Percentiles rank a stretch among this genome's conserved stretches.
These are phyloP conservation scores for Paraescarpia echinospica DNA, from an alignment of 1,140 invertebrate genomes.

Conservation along the genomic window DNA sequence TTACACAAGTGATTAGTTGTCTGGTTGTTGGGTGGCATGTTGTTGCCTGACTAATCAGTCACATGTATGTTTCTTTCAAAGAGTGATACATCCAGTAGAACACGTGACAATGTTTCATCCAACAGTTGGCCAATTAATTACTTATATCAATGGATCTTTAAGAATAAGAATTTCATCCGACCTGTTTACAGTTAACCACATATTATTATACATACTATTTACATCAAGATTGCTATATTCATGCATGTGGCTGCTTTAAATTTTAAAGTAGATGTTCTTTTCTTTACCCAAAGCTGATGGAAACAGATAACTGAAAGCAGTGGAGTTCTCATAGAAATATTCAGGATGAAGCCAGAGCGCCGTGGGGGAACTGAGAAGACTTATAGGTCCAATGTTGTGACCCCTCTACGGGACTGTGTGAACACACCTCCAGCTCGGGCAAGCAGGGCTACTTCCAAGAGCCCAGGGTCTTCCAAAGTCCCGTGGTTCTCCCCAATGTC, in stretches of 20 bases:
- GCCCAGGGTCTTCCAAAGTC: neutral
- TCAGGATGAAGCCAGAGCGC: neutral
- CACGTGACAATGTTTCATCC: no score
- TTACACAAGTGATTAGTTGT: no score
- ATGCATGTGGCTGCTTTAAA: neutral
- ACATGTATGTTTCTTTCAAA: no score
- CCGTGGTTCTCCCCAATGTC: neutral
- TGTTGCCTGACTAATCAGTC: no score
- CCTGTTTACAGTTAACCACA: neutral
- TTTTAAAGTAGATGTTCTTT: neutral
- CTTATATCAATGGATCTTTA: no score
- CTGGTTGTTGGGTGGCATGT: no score
- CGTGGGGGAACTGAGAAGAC: neutral
- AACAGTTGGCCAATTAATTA: no score
- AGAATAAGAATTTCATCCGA: neutral
- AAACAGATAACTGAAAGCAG: neutral
- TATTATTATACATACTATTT: neutral
- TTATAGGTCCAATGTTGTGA: neutral
- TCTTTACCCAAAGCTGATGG: neutral
- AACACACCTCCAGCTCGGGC: neutral
- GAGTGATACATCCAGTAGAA: no score
- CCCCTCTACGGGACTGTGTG: neutral
- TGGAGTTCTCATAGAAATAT: neutral
- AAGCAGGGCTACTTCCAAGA: neutral
- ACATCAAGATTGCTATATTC: neutral